Evolutionary conservation across 2,888 invertebrate species (phyloP), one percentile per base, ranked within the genome.

Genomic region (Drosophila tanythrix): DNA sequence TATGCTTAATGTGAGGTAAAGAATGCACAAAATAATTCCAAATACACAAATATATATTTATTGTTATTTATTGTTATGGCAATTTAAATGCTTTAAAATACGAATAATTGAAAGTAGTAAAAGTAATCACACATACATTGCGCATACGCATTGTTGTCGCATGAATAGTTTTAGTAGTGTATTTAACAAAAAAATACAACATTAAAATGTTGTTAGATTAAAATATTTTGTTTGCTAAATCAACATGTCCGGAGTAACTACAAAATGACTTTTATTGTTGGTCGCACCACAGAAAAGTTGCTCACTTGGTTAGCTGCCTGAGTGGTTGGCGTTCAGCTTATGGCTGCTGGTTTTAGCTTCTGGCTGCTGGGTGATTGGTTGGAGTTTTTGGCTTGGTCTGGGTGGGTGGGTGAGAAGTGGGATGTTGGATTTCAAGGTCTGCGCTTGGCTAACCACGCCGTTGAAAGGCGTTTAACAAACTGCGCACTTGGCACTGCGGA

Each of bases 391-490:
- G 75, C 68, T 63, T 58, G 74, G 46, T 43, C 35, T 36, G 53
- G 57, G 46, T 11, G 25, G 56, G 36, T 56, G 27, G 11, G 7
- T n/a, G 25, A 18, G 55, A 25, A 27, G 2, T 72, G 63, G 56
- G 61, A 3, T 55, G 55, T 27, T 27, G 73, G 74, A 81, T 87
- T 85, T 89, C 89, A 85, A 85, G 85, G 85, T 85, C 89, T 89
- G 82, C 73, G 75, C 79, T 74, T 79, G 86, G 84, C 87, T 82
- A 83, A 88, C 88, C 88, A 76, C 75, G 79, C 82, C 81, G 87
- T 90, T 90, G 82, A 89, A 90, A 89, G 87, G 82, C 90, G 73
- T 88, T 88, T 90, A 90, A 84, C 90, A 89, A 81, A 84, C 87
- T 89, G 85, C 58, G 70, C 85, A 77, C 76, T 82, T 83, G 82